Conservation (phyloP, 2,113 vertebrate genomes). For the Proterorhinus semilunaris region DNA sequence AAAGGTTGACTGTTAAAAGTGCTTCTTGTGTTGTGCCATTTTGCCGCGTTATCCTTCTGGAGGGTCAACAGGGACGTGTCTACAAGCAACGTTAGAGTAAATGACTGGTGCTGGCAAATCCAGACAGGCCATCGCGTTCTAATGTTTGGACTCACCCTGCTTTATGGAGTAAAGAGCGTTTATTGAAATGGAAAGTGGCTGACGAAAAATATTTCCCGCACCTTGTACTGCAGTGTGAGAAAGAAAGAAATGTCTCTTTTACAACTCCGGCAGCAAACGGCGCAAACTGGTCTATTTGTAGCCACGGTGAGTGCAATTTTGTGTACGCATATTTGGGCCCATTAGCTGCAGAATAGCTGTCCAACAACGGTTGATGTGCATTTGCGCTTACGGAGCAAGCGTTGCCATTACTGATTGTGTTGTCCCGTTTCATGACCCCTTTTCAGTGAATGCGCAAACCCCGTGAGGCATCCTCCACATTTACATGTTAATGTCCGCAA, state of each 20-base stretch:
- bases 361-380: slow-evolving; percentile 36
- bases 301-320: slow-evolving; percentile 22
- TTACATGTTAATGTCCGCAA: slow-evolving; percentile 76
- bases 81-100: too few species aligned
- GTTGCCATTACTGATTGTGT: slow-evolving; percentile 60
- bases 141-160: neutral
- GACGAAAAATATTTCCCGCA: neutral
- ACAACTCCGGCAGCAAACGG: slow-evolving; percentile 18
- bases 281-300: slow-evolving; percentile 24
- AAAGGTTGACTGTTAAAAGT: too few species aligned
- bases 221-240: neutral
- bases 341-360: slow-evolving; percentile 45
- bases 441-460: slow-evolving; percentile 62
- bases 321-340: slow-evolving; percentile 33
- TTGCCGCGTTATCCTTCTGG: too few species aligned
- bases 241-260: neutral
- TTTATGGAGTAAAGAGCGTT: neutral
- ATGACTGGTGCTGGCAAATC: neutral
- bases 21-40: too few species aligned
- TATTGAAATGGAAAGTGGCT: neutral
- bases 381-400: slow-evolving; percentile 49
- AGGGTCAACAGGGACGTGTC: too few species aligned
- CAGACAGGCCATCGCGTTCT: neutral
- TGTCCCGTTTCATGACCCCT: slow-evolving; percentile 61
- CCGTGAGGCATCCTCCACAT: slow-evolving; percentile 69